Conservation (phyloP, 1,140 invertebrate species). For the Calycopis cecrops region DNA sequence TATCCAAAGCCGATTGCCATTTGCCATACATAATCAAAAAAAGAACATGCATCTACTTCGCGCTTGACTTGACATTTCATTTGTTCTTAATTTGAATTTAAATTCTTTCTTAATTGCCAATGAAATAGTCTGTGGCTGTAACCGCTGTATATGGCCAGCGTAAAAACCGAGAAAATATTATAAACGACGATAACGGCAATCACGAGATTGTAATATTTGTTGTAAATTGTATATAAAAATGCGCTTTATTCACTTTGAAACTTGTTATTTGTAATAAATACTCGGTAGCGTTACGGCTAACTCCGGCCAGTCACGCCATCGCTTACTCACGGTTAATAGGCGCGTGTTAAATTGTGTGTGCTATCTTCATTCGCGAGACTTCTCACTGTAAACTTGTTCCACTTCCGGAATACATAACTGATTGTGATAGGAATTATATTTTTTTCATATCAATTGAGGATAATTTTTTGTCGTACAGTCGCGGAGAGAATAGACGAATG, state of each 20-base stretch:
- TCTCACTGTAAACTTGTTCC: conserved; percentile 11
- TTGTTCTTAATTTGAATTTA: too few relatives aligned
- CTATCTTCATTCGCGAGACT: conserved; percentile 39
- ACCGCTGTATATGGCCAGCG: too few relatives aligned
- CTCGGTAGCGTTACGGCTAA: conserved; percentile 38
- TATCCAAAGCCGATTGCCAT: too few relatives aligned
- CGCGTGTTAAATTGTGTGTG: conserved; percentile 60
- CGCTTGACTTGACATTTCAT: too few relatives aligned
- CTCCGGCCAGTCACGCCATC: conserved; percentile 51
- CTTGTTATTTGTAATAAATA: conserved; percentile 54
- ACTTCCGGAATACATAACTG: conserved; percentile 6
- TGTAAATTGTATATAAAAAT: conserved; percentile 21
- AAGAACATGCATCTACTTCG: too few relatives aligned
- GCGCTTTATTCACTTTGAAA: conserved; percentile 37
- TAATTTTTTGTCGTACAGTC: too few relatives aligned
- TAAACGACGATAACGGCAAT: not conserved
- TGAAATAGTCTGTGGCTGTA: too few relatives aligned
- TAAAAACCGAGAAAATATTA: too few relatives aligned
- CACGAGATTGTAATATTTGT: conserved; percentile 15
- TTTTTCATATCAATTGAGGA: not conserved
- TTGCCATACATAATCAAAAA: too few relatives aligned
- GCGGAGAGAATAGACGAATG: not conserved
- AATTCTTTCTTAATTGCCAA: too few relatives aligned
- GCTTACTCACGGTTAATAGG: conserved; percentile 17
- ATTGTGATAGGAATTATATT: not conserved